These are phyloP conservation scores for Leptoclinus maculatus DNA, from an alignment of 2,797 vertebrate genomes.

Conservation along the genomic window DNA sequence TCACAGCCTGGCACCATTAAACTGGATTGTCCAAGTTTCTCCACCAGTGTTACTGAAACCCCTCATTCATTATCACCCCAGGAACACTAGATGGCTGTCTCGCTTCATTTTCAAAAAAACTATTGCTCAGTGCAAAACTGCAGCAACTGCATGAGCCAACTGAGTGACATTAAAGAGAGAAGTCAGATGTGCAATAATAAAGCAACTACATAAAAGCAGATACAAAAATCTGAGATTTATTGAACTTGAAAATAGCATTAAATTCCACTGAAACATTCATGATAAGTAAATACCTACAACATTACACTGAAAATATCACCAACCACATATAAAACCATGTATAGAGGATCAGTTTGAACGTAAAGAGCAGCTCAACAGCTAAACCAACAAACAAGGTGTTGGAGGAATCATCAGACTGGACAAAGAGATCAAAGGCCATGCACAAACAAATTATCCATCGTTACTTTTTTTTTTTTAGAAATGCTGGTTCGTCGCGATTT, in stretches of 20 bases:
- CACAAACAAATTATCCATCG: conserved; percentile 57
- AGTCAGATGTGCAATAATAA: conserved; percentile 5
- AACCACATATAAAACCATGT: conserved; percentile 74
- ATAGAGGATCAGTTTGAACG: conserved; percentile 67
- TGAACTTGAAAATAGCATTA: conserved; percentile 80
- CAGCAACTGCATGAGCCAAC: too few species aligned
- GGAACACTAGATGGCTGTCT: conserved; percentile 57
- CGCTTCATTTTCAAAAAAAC: conserved; percentile 19
- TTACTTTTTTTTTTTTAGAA: conserved; percentile 59
- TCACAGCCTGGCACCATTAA: not conserved
- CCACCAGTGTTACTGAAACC: not conserved
- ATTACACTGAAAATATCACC: conserved; percentile 79
- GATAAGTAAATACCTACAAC: conserved; percentile 75
- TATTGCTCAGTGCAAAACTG: not conserved
- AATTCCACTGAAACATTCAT: conserved; percentile 78
- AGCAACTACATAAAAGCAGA: conserved; percentile 6
- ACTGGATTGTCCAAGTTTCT: not conserved
- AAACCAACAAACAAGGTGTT: conserved; percentile 36
- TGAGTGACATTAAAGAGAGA: not conserved
- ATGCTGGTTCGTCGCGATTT: conserved; percentile 57
- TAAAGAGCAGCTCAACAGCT: conserved; percentile 61
- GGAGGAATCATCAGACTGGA: conserved; percentile 59
- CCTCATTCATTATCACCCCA: not conserved
- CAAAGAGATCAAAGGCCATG: conserved; percentile 68
- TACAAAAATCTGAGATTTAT: conserved; percentile 80